Evolutionary conservation across 2,888 invertebrate genomes (phyloP).

Genomic region (Hedychridium roseum): DNA sequence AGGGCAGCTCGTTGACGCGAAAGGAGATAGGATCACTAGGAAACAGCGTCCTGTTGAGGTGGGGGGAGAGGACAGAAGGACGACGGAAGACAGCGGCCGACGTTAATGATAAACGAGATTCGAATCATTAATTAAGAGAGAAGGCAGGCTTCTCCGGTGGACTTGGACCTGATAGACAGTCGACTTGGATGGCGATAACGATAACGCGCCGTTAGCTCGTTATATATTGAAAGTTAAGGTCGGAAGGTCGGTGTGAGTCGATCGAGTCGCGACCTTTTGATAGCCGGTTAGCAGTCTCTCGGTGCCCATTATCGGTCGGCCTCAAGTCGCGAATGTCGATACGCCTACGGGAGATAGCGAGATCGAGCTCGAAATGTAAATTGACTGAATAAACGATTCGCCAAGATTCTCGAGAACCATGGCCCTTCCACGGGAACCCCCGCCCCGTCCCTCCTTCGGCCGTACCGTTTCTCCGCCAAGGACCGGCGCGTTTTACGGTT

Average conservation of each 20-base stretch:
- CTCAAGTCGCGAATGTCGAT: too few species aligned
- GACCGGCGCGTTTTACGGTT: too few species aligned
- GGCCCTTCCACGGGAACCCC: too few species aligned
- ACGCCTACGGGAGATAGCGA: too few species aligned
- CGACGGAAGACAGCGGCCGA: constrained; percentile 7
- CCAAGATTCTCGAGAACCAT: too few species aligned
- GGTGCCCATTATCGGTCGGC: too few species aligned
- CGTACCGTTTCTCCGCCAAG: not conserved
- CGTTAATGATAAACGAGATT: constrained; percentile 50
- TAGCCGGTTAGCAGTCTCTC: not conserved
- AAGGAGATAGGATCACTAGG: constrained; percentile 1
- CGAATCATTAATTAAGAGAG: constrained; percentile 51
- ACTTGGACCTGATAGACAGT: constrained; percentile 16
- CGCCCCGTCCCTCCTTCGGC: not conserved
- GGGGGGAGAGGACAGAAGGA: constrained; percentile 3
- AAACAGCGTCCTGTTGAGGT: constrained; percentile 10
- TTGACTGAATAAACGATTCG: too few species aligned
- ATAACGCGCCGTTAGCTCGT: constrained; percentile 10
- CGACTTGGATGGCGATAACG: constrained; percentile 23
- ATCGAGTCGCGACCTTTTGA: not conserved
- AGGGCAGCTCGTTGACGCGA: too few species aligned
- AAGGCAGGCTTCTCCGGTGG: constrained; percentile 8
- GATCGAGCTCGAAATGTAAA: constrained; percentile 13
- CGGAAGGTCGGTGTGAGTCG: not conserved
- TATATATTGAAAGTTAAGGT: not conserved